A percentile compares a stretch with the other conserved stretches of the same genome.
These are phyloP conservation scores for Ctenomys sociabilis DNA, from an alignment of 2,113 vertebrate species.

Conservation along the genomic window DNA sequence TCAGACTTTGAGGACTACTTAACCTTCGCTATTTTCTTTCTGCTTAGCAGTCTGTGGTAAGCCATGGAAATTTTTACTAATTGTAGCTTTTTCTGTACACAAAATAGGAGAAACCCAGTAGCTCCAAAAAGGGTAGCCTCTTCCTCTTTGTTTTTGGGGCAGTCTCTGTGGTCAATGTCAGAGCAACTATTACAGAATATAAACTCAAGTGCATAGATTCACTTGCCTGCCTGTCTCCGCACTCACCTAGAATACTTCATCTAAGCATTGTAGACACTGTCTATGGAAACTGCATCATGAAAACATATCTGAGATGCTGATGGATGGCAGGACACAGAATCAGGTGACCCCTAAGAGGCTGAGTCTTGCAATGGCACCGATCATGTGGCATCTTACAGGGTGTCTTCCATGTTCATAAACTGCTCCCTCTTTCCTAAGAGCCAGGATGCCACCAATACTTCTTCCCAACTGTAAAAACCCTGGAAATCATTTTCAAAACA, in stretches of 20 bases:
- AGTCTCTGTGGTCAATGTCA: slow-evolving; percentile 2
- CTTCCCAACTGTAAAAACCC: neutral
- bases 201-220: neutral
- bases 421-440: neutral
- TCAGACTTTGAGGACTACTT: slow-evolving; percentile 59
- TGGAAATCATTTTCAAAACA: neutral
- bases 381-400: neutral
- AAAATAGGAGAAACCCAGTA: slow-evolving; percentile 28
- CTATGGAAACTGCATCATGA: neutral
- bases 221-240: neutral
- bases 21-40: slow-evolving; percentile 42
- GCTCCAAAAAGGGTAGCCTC: neutral
- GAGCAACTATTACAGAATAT: neutral
- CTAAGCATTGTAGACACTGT: neutral
- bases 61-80: slow-evolving; percentile 22
- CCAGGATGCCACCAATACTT: neutral
- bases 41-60: neutral
- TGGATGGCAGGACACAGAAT: neutral
- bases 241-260: neutral
- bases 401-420: neutral
- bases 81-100: neutral
- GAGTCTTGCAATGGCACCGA: neutral
- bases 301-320: neutral
- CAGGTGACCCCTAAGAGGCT: neutral
- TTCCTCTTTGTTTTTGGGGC: slow-evolving; percentile 42